Conservation (phyloP, 2,113 vertebrate genomes). For the Rana temporaria region DNA sequence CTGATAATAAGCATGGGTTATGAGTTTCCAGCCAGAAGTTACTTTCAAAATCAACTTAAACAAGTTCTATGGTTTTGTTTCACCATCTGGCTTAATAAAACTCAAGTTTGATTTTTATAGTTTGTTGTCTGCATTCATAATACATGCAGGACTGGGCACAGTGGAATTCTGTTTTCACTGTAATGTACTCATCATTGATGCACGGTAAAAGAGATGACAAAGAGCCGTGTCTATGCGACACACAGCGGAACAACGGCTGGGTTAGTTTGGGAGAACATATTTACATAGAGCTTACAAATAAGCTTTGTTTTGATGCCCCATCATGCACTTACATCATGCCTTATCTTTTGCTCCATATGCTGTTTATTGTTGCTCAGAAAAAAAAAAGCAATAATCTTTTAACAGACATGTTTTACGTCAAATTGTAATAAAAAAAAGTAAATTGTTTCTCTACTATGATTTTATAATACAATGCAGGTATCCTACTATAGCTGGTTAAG, state of each 20-base stretch:
- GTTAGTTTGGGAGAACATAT: not conserved
- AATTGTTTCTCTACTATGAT: no score
- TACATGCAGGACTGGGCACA: conserved; percentile 1
- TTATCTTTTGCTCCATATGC: conserved; percentile 24
- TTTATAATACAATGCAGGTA: no score
- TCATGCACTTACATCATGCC: not conserved
- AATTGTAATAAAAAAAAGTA: not conserved
- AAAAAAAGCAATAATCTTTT: not conserved
- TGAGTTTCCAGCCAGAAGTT: conserved; percentile 12
- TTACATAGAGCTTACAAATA: not conserved
- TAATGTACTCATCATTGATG: not conserved
- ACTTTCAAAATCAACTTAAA: conserved; percentile 27
- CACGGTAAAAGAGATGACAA: not conserved
- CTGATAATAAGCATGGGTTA: not conserved
- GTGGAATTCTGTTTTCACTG: not conserved
- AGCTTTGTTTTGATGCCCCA: not conserved
- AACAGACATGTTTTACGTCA: not conserved
- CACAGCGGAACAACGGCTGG: not conserved
- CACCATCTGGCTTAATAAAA: conserved; percentile 37
- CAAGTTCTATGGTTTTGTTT: conserved; percentile 6
- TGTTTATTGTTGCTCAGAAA: not conserved
- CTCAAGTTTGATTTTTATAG: conserved; percentile 7
- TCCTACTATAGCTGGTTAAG: no score
- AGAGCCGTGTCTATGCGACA: not conserved
- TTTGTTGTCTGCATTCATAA: conserved; percentile 3